Base-by-base conservation (phyloP, 2,113 vertebrate genomes). In the Nothoprocta pentlandii region DNA sequence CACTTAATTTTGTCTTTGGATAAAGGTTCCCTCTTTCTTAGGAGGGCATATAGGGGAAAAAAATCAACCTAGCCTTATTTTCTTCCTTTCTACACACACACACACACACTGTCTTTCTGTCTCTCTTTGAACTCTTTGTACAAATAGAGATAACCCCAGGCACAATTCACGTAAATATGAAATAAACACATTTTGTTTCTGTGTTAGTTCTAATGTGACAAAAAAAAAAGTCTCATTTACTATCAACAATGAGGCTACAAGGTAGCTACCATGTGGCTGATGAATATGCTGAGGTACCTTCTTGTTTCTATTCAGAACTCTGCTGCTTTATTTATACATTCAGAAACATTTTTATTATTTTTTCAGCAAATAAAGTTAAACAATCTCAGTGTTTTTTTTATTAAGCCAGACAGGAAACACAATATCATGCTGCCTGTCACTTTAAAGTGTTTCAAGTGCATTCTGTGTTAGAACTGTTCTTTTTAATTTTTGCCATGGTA, bases 211-310 rank as follows among this genome's bases (percentile, higher is more conserved):
- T 95, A 92, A 89, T 75, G 92, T 95, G 96, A 96, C 94, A 95
- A 90, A 97, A 95, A 97, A 49, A 54, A 97, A 96, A 97, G 97
- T 97, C 97, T 98, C 97, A 97, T 97, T 97, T 95, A 87, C 87
- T 93, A 87, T 95, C 94, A 92, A 95, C 91, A 95, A 94, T 97
- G 97, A 98, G 97, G 97, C 97, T 97, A 87, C 97, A 93, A 97
- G 97, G 97, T 97, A 98, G 97, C 97, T 98, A 97, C 97, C 97
- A 96, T 97, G 97, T 98, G 98, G 97, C 98, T 97, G 96, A 95
- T 96, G 97, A 97, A 92, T 96, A 97, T 97, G 97, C 97, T 97
- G 97, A 97, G 97, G 96, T 97, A 97, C 97, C 96, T 98, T 97
- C 96, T 96, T 95, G 85, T 97, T 97, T 97, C 96, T 97, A 84